Conservation (phyloP, 2,113 vertebrate species). For the Atractosteus spatula region DNA sequence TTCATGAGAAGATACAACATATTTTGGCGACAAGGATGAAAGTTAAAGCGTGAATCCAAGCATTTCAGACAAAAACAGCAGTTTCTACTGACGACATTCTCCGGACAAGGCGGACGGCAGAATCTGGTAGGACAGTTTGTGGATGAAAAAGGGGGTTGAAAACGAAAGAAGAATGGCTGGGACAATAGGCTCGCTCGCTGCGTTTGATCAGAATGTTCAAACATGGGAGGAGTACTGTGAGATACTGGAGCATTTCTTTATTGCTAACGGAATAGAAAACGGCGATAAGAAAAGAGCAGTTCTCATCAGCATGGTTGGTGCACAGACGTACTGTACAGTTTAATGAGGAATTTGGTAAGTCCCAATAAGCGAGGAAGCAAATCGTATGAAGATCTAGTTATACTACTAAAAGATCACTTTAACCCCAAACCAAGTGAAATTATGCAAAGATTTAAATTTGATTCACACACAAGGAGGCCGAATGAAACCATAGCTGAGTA, state of each 20-base stretch:
- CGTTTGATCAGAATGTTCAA: too few species aligned
- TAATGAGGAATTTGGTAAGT: slow-evolving; percentile 17
- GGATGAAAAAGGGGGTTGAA: too few species aligned
- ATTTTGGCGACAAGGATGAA: too few species aligned
- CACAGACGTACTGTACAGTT: slow-evolving; percentile 15
- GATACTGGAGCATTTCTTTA: slow-evolving; percentile 17
- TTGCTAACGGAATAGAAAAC: neutral
- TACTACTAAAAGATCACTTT: slow-evolving; percentile 10
- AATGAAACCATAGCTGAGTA: slow-evolving; percentile 7
- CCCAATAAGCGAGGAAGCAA: slow-evolving; percentile 7
- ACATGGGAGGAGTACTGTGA: slow-evolving; percentile 16
- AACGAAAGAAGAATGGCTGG: too few species aligned
- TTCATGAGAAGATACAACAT: too few species aligned
- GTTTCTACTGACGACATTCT: too few species aligned
- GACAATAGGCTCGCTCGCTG: too few species aligned
- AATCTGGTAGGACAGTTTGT: too few species aligned
- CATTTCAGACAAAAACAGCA: too few species aligned
- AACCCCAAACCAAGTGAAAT: slow-evolving; percentile 30
- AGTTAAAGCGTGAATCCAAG: too few species aligned
- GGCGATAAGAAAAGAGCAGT: slow-evolving; percentile 3
- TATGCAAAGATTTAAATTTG: slow-evolving; percentile 24
- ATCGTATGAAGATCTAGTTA: slow-evolving; percentile 6
- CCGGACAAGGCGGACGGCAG: too few species aligned
- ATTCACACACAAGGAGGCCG: neutral
- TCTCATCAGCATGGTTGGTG: slow-evolving; percentile 14